Evolutionary conservation across 2,113 vertebrate species (phyloP).

Genomic region (Tragelaphus strepsiceros): DNA sequence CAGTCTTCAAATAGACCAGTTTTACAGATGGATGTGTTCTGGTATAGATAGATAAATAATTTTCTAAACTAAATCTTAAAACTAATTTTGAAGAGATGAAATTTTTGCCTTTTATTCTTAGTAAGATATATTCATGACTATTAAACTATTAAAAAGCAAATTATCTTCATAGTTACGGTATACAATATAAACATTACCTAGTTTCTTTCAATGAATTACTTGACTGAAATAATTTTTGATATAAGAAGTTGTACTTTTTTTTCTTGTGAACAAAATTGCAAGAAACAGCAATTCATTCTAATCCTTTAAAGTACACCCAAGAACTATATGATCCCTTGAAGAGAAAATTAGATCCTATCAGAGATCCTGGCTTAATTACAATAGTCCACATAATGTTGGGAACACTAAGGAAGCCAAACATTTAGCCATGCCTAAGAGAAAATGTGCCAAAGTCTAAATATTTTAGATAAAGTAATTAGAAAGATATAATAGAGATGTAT

Average conservation of each 20-base stretch:
- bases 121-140: not conserved
- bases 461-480: not conserved
- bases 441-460: not conserved
- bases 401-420: not conserved
- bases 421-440: not conserved
- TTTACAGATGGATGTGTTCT: not conserved
- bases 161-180: not conserved
- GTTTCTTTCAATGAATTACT: not conserved
- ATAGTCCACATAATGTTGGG: not conserved
- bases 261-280: not conserved
- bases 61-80: not conserved
- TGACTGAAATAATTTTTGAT: not conserved
- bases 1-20: not conserved
- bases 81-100: not conserved
- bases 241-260: not conserved
- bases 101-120: not conserved
- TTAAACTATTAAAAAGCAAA: not conserved
- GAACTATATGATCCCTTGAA: not conserved
- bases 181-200: not conserved
- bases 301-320: not conserved
- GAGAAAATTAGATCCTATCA: not conserved
- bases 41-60: not conserved
- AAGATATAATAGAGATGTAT: not conserved
- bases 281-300: not conserved
- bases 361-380: not conserved